Base-by-base conservation (phyloP, 2,113 vertebrate species). In the Uria aalge region DNA sequence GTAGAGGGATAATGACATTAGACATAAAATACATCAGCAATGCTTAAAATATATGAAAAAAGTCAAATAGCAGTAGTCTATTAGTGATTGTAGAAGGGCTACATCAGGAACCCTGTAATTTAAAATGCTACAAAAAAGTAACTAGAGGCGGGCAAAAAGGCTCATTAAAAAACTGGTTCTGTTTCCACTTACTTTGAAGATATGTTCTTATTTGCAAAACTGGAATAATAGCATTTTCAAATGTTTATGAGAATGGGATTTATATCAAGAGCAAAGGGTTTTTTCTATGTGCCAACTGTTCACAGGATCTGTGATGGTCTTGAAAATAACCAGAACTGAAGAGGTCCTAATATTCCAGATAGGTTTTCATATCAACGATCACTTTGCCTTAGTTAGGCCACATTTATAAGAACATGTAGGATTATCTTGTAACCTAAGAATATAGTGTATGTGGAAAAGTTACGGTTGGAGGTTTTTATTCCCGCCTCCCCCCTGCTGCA, bases 371-470 rank as follows among this genome's bases (percentile, higher is more conserved):
- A 88, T 56, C 78, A 84, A 1, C 43, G 60, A 32, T 77, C 43
- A 43, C 30, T 90, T 86, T 47, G 29, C 63, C 41, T 74, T 74
- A 52, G 45, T 71, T 47, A 92, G 47, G 36, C 72, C 52, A 62
- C 30, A 14, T 83, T 92, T 73, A 45, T 50, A 78, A 55, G 59
- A 82, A 76, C 36, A 64, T 5, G 23, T 59, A 75, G 56, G 21
- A 63, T 86, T 92, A 18, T 86, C 79, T 78, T 93, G 88, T 91
- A 78, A 77, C 38, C 27, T 81, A 81, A 81, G 72, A 84, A 74
- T 52, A 63, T 27, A 56, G 50, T 27, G 24, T 57, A 38, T 41
- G 23, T 59, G 32, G 32, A 90, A 76, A 75, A 50, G 45, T 64
- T 90, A 78, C 0, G 5, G 34, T 30, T 83, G 55, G n/a, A 79